These are phyloP conservation scores for cattle (Bos taurus) DNA, from an alignment of 2,113 vertebrate species.

Conservation along the genomic window DNA sequence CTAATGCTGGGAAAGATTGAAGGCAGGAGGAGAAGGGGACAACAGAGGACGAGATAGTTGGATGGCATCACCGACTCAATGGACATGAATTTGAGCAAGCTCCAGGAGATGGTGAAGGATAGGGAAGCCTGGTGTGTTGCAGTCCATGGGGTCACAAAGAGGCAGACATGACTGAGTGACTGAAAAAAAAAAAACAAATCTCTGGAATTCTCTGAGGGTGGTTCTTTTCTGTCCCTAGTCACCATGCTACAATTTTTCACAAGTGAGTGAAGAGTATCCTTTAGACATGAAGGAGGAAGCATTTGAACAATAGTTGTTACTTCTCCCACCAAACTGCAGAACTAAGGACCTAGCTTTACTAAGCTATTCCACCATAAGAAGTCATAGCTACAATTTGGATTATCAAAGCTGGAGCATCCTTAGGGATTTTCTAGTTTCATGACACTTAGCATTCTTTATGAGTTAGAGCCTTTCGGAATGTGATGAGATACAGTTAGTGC, in stretches of 20 bases:
- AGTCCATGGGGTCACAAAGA: neutral
- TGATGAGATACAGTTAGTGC: neutral
- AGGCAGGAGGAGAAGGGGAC: neutral
- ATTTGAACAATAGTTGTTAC: neutral
- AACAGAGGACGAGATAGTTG: neutral
- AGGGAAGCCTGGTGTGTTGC: neutral
- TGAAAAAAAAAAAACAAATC: neutral
- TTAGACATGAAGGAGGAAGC: neutral
- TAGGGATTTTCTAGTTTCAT: accelerated
- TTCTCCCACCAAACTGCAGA: neutral
- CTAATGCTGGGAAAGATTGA: neutral
- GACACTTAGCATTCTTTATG: neutral
- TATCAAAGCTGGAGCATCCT: neutral
- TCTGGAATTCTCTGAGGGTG: neutral
- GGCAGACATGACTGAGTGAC: neutral
- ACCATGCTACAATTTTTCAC: neutral
- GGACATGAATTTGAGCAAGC: neutral
- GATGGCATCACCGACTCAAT: neutral
- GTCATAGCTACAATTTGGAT: neutral
- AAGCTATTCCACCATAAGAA: neutral
- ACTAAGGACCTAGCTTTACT: neutral
- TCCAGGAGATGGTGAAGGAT: neutral
- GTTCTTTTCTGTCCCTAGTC: neutral
- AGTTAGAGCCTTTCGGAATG: neutral
- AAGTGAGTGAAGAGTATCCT: neutral